These are phyloP conservation scores for Neodiprion fabricii DNA, from an alignment of 1,140 invertebrate genomes.

Conservation along the genomic window DNA sequence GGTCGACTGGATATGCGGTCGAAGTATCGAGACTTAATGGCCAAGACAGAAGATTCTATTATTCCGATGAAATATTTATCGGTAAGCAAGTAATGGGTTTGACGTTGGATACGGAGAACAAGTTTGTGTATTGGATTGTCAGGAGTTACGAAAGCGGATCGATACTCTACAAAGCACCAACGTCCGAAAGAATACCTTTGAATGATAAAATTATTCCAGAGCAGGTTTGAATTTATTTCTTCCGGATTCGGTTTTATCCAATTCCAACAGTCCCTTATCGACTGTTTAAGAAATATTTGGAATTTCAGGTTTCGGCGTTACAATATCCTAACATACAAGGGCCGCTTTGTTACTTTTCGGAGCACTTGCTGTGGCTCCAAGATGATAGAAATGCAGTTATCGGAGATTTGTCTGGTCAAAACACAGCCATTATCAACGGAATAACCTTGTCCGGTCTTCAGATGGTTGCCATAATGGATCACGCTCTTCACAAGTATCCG, in stretches of 20 bases:
- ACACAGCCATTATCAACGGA: constrained; percentile 75
- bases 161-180: constrained; percentile 71
- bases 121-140: constrained; percentile 81
- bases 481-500: constrained; percentile 67
- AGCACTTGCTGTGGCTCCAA: constrained; percentile 81
- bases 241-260: background rate
- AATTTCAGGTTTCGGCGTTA: constrained; percentile 54
- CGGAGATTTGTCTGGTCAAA: constrained; percentile 77
- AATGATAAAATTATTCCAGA: constrained; percentile 52
- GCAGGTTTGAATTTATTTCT: constrained; percentile 42
- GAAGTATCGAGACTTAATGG: constrained; percentile 82
- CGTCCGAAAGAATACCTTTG: constrained; percentile 62
- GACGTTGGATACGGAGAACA: constrained; percentile 77
- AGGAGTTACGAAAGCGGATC: constrained; percentile 75
- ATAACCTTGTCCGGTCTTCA: constrained; percentile 69
- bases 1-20: constrained; percentile 83
- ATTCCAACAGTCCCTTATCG: too few species aligned
- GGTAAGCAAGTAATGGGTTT: constrained; percentile 85
- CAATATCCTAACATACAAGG: constrained; percentile 64
- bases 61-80: constrained; percentile 76
- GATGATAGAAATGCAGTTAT: constrained; percentile 78
- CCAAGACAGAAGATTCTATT: constrained; percentile 75
- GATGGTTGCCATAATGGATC: constrained; percentile 76
- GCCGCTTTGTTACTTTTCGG: constrained; percentile 80
- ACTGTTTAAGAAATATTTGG: background rate